Percentiles rank a stretch among this genome's conserved stretches.
These are phyloP conservation scores for Agelaius tricolor DNA, from an alignment of 2,113 vertebrate genomes.

Conservation along the genomic window DNA sequence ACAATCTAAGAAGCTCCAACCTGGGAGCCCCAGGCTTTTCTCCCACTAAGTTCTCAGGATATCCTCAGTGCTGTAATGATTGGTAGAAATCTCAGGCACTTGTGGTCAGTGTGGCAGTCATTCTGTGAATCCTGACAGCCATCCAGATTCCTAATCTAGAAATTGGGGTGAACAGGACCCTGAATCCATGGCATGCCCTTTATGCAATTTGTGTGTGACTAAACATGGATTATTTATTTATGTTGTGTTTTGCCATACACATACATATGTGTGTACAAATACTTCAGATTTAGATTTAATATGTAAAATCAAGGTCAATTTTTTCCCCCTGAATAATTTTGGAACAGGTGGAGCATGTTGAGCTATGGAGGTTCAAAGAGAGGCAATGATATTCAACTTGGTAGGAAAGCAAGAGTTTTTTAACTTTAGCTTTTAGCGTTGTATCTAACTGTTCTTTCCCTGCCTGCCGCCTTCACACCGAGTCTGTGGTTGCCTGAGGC, in stretches of 20 bases:
- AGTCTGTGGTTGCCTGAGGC: background rate
- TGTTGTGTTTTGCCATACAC: background rate
- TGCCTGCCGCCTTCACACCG: background rate
- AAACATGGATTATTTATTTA: background rate
- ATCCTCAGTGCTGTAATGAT: background rate
- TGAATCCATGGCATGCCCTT: background rate
- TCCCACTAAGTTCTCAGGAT: background rate
- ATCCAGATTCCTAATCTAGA: background rate
- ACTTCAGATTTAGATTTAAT: background rate
- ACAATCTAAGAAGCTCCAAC: background rate
- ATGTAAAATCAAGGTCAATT: background rate
- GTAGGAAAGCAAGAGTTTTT: background rate
- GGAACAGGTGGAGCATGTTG: background rate
- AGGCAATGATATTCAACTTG: background rate
- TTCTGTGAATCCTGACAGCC: background rate
- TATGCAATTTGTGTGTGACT: background rate
- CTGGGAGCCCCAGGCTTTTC: background rate
- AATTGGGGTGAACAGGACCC: background rate
- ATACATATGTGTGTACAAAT: background rate
- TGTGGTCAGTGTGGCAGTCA: rapidly evolving
- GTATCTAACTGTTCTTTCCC: background rate
- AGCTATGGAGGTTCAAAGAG: background rate
- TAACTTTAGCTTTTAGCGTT: background rate
- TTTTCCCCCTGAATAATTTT: background rate
- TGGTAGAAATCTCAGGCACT: background rate